Conservation (phyloP, 2,113 vertebrate genomes). For the Cryptoleucopteryx plumbea region DNA sequence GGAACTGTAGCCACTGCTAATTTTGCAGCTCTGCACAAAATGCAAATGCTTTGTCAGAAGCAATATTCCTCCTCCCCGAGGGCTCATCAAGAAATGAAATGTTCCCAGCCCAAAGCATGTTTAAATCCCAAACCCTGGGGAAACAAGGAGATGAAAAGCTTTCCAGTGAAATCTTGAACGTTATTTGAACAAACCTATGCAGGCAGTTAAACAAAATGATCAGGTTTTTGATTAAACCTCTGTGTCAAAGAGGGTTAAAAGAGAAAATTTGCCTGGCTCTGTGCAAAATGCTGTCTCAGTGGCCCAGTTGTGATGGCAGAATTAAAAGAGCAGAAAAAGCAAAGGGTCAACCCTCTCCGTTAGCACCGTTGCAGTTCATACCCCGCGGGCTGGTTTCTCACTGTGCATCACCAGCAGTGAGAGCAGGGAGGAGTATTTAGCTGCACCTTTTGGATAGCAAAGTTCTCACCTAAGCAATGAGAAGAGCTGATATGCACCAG, state of each 20-base stretch:
- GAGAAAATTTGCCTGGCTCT: background rate
- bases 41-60: conserved; percentile 43
- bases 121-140: background rate
- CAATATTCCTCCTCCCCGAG: background rate
- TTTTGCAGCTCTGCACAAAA: conserved; percentile 30
- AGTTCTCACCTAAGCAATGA: background rate
- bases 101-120: background rate
- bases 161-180: background rate
- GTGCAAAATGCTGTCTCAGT: background rate
- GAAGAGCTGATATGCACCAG: background rate
- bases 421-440: background rate
- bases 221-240: background rate
- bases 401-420: accelerated
- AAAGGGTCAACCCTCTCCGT: background rate
- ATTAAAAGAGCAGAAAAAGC: background rate
- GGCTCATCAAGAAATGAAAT: background rate
- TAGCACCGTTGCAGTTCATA: accelerated
- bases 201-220: background rate
- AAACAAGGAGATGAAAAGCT: accelerated
- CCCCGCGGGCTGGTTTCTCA: accelerated
- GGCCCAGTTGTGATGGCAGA: background rate
- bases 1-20: background rate
- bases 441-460: background rate
- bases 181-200: background rate
- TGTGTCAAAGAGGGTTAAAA: background rate